These are phyloP conservation scores for Drosophila subpulchrella DNA, from an alignment of 1,140 invertebrate genomes.

Conservation along the genomic window DNA sequence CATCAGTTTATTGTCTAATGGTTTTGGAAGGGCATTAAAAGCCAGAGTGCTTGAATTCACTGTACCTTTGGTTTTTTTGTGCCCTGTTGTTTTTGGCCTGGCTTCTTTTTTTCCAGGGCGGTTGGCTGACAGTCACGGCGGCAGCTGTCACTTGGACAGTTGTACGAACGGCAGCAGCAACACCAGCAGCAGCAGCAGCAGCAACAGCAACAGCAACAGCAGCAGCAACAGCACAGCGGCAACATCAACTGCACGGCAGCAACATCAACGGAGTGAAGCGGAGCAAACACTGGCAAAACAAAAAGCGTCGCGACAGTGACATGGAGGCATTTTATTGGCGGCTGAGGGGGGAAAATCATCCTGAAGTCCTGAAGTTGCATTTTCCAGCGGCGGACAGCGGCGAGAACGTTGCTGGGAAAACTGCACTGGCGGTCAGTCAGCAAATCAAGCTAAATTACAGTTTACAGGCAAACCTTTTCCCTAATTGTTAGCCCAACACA, in stretches of 20 bases:
- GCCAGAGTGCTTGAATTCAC: background rate
- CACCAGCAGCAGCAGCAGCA: constrained; percentile 53
- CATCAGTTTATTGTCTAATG: too few species aligned
- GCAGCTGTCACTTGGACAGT: constrained; percentile 82
- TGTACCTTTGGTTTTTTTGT: constrained; percentile 28
- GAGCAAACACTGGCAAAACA: constrained; percentile 54
- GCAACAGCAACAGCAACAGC: constrained; percentile 37
- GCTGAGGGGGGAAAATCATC: background rate
- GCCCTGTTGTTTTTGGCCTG: constrained; percentile 36
- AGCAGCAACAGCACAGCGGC: constrained; percentile 33
- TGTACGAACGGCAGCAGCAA: constrained; percentile 63
- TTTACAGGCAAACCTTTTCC: constrained; percentile 62
- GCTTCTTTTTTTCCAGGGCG: constrained; percentile 30
- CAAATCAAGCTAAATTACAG: constrained; percentile 75
- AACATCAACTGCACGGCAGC: constrained; percentile 23
- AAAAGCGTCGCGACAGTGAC: constrained; percentile 60
- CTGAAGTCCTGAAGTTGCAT: constrained; percentile 35
- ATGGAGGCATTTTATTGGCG: constrained; percentile 51
- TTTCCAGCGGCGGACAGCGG: constrained; percentile 15
- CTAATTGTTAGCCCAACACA: constrained; percentile 65
- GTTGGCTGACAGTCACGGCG: constrained; percentile 67
- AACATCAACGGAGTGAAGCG: constrained; percentile 50
- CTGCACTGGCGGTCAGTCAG: constrained; percentile 50
- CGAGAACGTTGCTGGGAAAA: constrained; percentile 5
- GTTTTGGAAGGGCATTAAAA: background rate